These are phyloP conservation scores for Sesamia inferens DNA, from an alignment of 2,888 invertebrate genomes.

Conservation along the genomic window DNA sequence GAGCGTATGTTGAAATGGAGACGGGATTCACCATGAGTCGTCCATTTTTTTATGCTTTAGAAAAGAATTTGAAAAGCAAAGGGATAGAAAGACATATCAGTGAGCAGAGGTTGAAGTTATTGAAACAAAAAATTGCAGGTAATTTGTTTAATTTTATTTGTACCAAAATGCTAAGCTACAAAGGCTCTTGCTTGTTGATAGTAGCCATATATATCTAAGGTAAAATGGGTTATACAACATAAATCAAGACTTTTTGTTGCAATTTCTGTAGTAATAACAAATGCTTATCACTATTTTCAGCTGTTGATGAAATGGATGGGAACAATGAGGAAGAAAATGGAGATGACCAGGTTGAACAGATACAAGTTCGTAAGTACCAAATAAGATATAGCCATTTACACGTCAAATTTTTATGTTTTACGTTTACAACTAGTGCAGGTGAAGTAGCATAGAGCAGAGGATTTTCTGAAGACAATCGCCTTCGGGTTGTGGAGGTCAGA, in stretches of 20 bases:
- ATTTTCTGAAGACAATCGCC: not conserved
- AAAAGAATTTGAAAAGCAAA: slow-evolving; percentile 70
- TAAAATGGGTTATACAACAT: not conserved
- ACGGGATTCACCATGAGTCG: slow-evolving; percentile 71
- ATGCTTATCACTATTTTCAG: slow-evolving; percentile 50
- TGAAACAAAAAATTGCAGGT: slow-evolving; percentile 73
- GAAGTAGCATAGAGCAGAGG: not conserved
- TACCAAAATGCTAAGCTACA: no score
- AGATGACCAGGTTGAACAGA: slow-evolving; percentile 5
- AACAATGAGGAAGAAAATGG: slow-evolving; percentile 53
- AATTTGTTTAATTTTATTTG: not conserved
- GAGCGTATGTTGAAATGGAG: slow-evolving; percentile 71
- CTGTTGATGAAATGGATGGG: slow-evolving; percentile 65
- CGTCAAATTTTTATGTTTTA: not conserved
- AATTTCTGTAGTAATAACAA: not conserved
- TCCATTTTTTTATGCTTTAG: slow-evolving; percentile 68
- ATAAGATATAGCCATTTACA: not conserved
- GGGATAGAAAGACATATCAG: slow-evolving; percentile 67
- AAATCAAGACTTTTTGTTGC: not conserved
- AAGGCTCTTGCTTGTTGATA: not conserved
- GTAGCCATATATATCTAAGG: not conserved
- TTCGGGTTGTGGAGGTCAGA: no score
- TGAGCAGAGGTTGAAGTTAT: slow-evolving; percentile 65
- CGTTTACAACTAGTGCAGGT: not conserved
- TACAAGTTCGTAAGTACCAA: slow-evolving; percentile 35